Evolutionary conservation across 2,888 invertebrate genomes (phyloP).

Genomic region (Drosophila infuscata): DNA sequence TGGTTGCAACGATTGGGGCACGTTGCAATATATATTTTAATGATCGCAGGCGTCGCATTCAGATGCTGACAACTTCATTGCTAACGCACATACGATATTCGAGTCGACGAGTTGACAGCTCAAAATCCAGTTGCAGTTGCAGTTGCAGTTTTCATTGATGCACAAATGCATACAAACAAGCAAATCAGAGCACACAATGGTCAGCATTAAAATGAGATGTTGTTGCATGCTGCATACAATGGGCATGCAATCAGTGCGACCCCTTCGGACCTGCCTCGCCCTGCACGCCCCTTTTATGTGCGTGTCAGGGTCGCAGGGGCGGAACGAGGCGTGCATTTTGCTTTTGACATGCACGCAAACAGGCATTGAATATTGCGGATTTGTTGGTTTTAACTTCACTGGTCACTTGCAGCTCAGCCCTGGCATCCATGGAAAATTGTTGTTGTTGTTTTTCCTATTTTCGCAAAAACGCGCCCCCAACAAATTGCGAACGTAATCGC

Average conservation of each 20-base stretch:
- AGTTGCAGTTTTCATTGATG: constrained; percentile 40
- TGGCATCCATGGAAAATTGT: constrained; percentile 33
- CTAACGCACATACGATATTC: constrained; percentile 16
- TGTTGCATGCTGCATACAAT: constrained; percentile 51
- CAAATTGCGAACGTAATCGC: constrained; percentile 59
- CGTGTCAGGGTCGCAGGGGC: constrained; percentile 33
- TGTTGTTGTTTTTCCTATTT: constrained; percentile 28
- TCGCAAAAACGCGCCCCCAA: constrained; percentile 23
- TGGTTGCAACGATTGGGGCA: constrained; percentile 63
- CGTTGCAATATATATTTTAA: constrained; percentile 56
- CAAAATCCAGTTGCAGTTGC: constrained; percentile 39
- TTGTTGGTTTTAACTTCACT: background rate
- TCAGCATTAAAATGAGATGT: constrained; percentile 69
- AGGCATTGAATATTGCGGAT: constrained; percentile 45
- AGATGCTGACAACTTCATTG: constrained; percentile 73
- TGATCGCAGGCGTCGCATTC: constrained; percentile 47
- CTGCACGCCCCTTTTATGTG: constrained; percentile 53
- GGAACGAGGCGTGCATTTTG: constrained; percentile 46
- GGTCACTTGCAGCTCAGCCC: background rate
- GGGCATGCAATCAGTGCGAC: constrained; percentile 56
- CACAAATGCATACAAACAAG: constrained; percentile 59
- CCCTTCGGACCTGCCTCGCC: constrained; percentile 13
- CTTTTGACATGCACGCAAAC: constrained; percentile 42
- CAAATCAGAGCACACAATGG: constrained; percentile 67
- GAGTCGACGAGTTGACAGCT: constrained; percentile 44